phyloP scores from a whole-genome alignment of 1,140 invertebrate genomes.

The Drosophila kanapiae region DNA sequence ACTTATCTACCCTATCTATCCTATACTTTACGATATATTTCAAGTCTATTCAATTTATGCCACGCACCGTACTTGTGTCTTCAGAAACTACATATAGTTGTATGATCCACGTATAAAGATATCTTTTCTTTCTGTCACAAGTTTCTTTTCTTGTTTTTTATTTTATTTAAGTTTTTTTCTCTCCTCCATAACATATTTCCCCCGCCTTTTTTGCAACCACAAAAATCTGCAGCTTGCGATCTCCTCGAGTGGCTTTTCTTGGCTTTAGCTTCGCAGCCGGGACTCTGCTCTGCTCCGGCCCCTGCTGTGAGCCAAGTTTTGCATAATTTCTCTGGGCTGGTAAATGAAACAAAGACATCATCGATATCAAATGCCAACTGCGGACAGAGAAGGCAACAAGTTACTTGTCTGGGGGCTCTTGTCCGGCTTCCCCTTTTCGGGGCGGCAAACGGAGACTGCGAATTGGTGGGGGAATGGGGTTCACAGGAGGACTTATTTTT shows the following conservation, averaged over 20 bases:
- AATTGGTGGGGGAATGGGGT: conserved; percentile 10
- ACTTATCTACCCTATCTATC: not conserved
- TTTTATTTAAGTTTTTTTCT: not conserved
- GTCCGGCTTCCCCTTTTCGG: conserved; percentile 59
- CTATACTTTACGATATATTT: not conserved
- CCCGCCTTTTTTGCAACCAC: conserved; percentile 40
- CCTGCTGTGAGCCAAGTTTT: conserved; percentile 50
- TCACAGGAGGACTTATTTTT: conserved; percentile 26
- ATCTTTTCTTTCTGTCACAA: conserved; percentile 44
- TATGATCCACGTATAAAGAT: conserved; percentile 46
- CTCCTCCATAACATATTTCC: conserved; percentile 18
- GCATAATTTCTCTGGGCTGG: conserved; percentile 57
- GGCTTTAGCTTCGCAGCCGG: conserved; percentile 11
- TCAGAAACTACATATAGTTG: conserved; percentile 23
- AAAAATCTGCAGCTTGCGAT: conserved; percentile 51
- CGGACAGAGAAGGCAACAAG: conserved; percentile 34
- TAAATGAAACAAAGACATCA: conserved; percentile 82
- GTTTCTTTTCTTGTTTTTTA: conserved; percentile 39
- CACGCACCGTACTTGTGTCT: conserved; percentile 4
- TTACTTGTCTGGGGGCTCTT: conserved; percentile 50
- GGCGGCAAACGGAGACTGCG: not conserved
- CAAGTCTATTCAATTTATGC: not conserved
- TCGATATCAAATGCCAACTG: conserved; percentile 76
- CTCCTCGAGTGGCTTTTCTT: conserved; percentile 36
- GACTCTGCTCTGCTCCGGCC: conserved; percentile 19